Evolutionary conservation across 2,797 vertebrate species (phyloP).

Genomic region (Darevskia mixta): DNA sequence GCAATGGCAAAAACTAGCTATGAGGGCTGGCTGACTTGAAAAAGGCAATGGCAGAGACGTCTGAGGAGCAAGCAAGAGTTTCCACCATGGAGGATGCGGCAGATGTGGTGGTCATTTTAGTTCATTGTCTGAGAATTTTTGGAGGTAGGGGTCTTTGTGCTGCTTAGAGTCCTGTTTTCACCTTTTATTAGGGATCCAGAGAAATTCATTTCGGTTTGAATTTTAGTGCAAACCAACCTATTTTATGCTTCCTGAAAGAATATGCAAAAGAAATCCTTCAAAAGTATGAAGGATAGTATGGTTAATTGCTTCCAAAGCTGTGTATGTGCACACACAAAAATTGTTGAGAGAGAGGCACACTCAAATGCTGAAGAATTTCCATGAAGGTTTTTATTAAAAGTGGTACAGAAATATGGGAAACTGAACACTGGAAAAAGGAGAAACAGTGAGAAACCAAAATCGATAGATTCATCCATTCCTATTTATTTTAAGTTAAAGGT

Average conservation of each 20-base stretch:
- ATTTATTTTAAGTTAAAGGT: too few relatives aligned
- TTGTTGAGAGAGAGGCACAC: too few relatives aligned
- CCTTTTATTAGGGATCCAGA: neutral
- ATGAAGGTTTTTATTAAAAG: too few relatives aligned
- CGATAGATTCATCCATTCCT: too few relatives aligned
- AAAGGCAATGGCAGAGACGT: conserved; percentile 8
- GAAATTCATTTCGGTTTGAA: neutral
- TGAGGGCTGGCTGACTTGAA: neutral
- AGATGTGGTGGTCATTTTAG: neutral
- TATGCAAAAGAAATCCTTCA: neutral
- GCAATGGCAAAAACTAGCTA: neutral
- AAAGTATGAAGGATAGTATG: too few relatives aligned
- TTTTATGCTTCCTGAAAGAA: neutral
- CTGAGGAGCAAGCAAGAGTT: neutral
- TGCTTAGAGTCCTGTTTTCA: neutral
- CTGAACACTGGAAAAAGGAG: too few relatives aligned
- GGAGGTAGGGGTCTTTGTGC: neutral
- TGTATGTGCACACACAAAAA: too few relatives aligned
- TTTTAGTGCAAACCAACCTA: neutral
- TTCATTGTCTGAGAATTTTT: neutral
- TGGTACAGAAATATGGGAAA: too few relatives aligned
- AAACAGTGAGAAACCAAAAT: too few relatives aligned
- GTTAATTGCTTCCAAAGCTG: too few relatives aligned
- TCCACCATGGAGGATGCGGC: fast-evolving
- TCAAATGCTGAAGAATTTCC: too few relatives aligned